Evolutionary conservation across 2,113 vertebrate species (phyloP).

Genomic region (Epinephelus cyanopodus): DNA sequence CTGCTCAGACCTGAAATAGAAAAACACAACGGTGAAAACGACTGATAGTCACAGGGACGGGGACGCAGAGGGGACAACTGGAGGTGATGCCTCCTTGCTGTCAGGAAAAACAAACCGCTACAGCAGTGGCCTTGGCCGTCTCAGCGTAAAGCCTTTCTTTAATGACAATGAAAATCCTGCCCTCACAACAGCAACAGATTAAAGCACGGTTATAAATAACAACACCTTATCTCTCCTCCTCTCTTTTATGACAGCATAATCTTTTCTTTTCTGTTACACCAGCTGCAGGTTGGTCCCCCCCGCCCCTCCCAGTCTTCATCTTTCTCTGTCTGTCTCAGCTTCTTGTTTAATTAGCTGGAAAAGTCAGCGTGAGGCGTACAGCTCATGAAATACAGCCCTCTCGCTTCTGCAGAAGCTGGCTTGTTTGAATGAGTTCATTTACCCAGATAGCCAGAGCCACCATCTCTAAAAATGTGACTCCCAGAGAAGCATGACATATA

Average conservation of each 20-base stretch:
- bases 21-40: conserved; percentile 36
- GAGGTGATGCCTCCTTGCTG: conserved; percentile 18
- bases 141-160: conserved; percentile 41
- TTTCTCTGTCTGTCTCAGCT: conserved; percentile 39
- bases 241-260: conserved; percentile 35
- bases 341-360: conserved; percentile 71
- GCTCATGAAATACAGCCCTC: conserved; percentile 42
- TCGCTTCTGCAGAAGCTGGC: conserved; percentile 16
- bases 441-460: conserved; percentile 30
- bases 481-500: not conserved
- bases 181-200: conserved; percentile 30
- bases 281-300: conserved; percentile 42
- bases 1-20: conserved; percentile 54
- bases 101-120: conserved; percentile 17
- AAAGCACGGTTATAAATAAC: conserved; percentile 44
- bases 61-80: not conserved
- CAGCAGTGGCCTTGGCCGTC: conserved; percentile 18
- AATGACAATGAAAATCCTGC: conserved; percentile 39
- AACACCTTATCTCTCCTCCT: conserved; percentile 25
- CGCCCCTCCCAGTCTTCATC: conserved; percentile 35
- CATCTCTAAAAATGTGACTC: not conserved
- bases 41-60: conserved; percentile 20
- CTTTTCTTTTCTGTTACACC: conserved; percentile 28
- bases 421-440: conserved; percentile 43
- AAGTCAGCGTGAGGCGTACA: conserved; percentile 36